Evolutionary conservation across 2,888 invertebrate species (phyloP), one percentile per base, ranked within the genome.

Genomic region (Mythimna loreyi): DNA sequence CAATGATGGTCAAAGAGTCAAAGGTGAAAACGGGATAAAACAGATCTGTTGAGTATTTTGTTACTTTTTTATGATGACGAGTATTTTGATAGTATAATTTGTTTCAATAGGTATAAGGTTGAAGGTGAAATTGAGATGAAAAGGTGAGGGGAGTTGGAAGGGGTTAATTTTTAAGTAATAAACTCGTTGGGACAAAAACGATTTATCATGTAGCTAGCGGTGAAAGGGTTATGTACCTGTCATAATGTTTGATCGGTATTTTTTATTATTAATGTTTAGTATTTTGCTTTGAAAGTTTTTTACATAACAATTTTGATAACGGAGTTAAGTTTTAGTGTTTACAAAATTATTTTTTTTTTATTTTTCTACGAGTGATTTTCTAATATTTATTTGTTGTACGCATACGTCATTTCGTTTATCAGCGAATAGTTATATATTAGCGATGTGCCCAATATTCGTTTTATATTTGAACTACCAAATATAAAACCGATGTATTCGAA

Each of bases 21-120:
- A 45, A 81, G 65, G 66, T 72, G 62, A 63, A 50, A 57, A 60
- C 63, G 28, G 36, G 64, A 82, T 72, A 25, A 81, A 81, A 56
- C 1, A 5, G 50, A 56, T 56, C 52, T 53, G 25, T 33, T 19
- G 6, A 21, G 11, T n/a, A 36, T n/a, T 21, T 45, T 55, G 33
- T 45, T 45, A 21, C 28, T 56, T 47, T 50, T 58, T 16, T 52
- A 19, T 13, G 11, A 8, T 33, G 28, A 53, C 16, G 6, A 13
- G 25, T 28, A 28, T 3, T 25, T 11, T 30, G 33, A 57, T 49
- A 36, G 9, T 49, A 28, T 23, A n/a, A 59, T 60, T 28, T 40
- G 50, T 58, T 43, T 28, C 13, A 81, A 40, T 25, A 40, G 5
- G 13, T 36, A 16, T 16, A 50, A 57, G 67, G 72, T 70, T 53